Conservation (phyloP, 2,113 vertebrate species). For the Stegastes partitus region DNA sequence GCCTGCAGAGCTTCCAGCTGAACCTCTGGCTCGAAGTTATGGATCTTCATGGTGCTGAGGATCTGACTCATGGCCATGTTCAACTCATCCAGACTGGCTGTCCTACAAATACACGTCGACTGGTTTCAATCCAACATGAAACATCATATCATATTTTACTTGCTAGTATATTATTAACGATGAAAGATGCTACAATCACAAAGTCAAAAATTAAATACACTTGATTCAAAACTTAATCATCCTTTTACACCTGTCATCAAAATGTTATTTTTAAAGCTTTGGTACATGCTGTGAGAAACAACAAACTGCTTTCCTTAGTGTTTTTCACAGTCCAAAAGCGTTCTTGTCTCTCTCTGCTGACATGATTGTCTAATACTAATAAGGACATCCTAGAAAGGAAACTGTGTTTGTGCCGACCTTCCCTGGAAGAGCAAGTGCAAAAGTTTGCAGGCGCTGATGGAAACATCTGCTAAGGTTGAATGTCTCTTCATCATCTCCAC, state of each 20-base stretch:
- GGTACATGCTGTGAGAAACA: neutral
- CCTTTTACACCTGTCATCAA: too few species aligned
- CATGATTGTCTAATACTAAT: neutral
- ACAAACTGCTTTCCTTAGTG: neutral
- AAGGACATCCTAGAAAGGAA: neutral
- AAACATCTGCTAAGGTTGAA: conserved; percentile 83
- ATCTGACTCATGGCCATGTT: conserved; percentile 88
- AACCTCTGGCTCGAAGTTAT: conserved; percentile 86
- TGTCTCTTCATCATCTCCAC: conserved; percentile 94
- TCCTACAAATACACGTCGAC: conserved; percentile 75
- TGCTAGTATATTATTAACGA: neutral
- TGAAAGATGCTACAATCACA: too few species aligned
- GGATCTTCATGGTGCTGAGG: conserved; percentile 87
- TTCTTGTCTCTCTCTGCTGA: neutral
- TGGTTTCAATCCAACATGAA: neutral
- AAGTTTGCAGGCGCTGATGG: conserved; percentile 90
- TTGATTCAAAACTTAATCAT: too few species aligned
- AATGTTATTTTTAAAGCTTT: too few species aligned
- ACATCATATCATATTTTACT: neutral
- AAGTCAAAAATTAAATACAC: too few species aligned
- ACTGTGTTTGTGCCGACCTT: conserved; percentile 82
- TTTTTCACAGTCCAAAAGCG: neutral
- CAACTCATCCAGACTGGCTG: conserved; percentile 88
- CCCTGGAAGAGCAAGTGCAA: conserved; percentile 90
- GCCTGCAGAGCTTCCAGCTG: conserved; percentile 92